Conservation (phyloP, 2,797 vertebrate genomes). For the Rhinichthys osculus region DNA sequence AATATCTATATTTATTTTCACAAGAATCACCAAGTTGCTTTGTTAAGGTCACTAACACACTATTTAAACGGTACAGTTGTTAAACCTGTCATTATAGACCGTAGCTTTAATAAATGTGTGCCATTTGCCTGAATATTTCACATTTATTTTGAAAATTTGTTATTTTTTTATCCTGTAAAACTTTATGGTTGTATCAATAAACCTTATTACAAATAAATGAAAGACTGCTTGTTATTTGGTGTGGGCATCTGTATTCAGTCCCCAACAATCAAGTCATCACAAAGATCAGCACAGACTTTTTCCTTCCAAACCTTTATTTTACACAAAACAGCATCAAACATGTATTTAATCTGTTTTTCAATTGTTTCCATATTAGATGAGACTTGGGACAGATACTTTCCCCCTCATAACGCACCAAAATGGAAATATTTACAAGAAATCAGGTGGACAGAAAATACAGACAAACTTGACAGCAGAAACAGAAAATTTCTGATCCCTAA, state of each 20-base stretch:
- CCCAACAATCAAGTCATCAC: background rate
- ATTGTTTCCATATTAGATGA: background rate
- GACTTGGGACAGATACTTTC: background rate
- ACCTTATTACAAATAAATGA: background rate
- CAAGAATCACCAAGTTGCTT: background rate
- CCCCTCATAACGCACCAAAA: background rate
- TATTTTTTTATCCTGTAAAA: background rate
- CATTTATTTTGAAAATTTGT: no score
- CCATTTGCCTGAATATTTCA: no score
- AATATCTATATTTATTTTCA: background rate
- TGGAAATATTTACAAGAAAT: constrained; percentile 33
- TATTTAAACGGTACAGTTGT: background rate
- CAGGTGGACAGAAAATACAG: constrained; percentile 4
- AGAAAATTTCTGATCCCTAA: background rate
- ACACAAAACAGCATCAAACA: constrained; percentile 4
- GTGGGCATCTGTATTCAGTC: background rate
- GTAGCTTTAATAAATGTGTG: background rate
- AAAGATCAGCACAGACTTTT: background rate
- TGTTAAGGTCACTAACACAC: background rate
- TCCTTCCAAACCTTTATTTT: constrained; percentile 20
- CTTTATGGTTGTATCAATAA: background rate
- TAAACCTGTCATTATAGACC: background rate
- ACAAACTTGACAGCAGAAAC: constrained; percentile 14
- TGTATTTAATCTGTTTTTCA: background rate
- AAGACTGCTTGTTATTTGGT: background rate